These are phyloP conservation scores for Orthochromis indermauri DNA, from an alignment of 2,113 vertebrate species.

Conservation along the genomic window DNA sequence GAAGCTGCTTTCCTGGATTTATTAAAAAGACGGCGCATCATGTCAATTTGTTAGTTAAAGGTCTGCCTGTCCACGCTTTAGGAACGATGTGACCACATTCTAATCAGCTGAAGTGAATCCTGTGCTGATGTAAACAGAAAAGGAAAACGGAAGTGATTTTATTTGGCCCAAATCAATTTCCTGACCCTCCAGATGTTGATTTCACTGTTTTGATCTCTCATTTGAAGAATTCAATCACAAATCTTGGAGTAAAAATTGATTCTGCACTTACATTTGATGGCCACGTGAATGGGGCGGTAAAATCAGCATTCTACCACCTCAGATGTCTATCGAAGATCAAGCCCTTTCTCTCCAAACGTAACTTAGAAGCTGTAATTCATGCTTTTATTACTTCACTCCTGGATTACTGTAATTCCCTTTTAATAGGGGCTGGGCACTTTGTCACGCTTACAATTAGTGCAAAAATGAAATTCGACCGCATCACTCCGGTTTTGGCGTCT, in stretches of 20 bases:
- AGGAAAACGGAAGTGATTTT: background rate
- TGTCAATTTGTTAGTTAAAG: background rate
- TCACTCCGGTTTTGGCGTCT: background rate
- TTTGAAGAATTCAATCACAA: background rate
- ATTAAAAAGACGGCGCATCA: accelerated
- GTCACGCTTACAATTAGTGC: background rate
- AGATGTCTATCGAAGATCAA: background rate
- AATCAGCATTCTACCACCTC: background rate
- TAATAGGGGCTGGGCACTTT: background rate
- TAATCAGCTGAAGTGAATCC: background rate
- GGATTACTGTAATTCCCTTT: background rate
- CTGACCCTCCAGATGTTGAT: background rate
- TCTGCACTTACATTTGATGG: background rate
- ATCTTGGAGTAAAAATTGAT: background rate
- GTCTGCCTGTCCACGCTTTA: background rate
- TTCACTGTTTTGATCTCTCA: background rate
- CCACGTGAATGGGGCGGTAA: accelerated
- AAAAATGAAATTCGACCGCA: background rate
- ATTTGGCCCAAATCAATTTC: background rate
- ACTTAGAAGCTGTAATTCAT: background rate
- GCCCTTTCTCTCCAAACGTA: background rate
- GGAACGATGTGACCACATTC: accelerated
- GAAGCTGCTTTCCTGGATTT: background rate
- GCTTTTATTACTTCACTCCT: background rate
- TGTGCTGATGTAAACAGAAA: background rate